phyloP scores from a whole-genome alignment of 2,888 invertebrate species.

The Brachylomia viminalis region DNA sequence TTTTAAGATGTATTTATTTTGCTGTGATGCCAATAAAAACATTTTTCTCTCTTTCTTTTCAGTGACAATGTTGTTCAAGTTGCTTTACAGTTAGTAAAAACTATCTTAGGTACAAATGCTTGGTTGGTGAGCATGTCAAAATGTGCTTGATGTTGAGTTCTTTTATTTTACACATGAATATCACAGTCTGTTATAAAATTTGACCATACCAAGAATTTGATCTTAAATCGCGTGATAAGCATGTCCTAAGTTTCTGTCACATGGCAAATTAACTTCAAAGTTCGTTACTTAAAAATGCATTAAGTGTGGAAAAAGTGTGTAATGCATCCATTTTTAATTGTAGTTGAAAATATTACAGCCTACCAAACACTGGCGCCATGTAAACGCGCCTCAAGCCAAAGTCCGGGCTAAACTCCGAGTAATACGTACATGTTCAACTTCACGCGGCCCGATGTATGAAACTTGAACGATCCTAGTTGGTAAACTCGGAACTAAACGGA shows the following conservation, averaged over 20 bases:
- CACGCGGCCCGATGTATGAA: conserved; percentile 74
- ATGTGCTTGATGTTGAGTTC: too few species aligned
- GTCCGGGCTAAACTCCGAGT: conserved; percentile 69
- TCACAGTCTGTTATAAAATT: not conserved
- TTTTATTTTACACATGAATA: too few species aligned
- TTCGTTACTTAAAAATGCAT: not conserved
- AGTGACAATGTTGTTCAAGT: too few species aligned
- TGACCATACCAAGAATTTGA: not conserved
- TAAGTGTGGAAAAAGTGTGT: not conserved
- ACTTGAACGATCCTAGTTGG: conserved; percentile 74
- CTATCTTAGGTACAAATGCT: too few species aligned
- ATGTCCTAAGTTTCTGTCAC: not conserved
- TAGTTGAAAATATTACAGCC: not conserved
- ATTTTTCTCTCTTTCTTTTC: too few species aligned
- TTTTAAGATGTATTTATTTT: too few species aligned
- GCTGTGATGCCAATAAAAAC: too few species aligned
- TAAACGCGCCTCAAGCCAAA: conserved; percentile 49
- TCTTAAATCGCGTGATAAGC: not conserved
- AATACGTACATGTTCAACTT: conserved; percentile 71
- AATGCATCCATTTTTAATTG: not conserved
- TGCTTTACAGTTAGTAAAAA: too few species aligned
- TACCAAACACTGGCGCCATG: not conserved
- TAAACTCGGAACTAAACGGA: conserved; percentile 73
- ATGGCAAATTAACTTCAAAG: not conserved
- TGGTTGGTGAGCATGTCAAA: not conserved